Conservation (phyloP, 2,888 invertebrate genomes). For the Cabera pusaria region DNA sequence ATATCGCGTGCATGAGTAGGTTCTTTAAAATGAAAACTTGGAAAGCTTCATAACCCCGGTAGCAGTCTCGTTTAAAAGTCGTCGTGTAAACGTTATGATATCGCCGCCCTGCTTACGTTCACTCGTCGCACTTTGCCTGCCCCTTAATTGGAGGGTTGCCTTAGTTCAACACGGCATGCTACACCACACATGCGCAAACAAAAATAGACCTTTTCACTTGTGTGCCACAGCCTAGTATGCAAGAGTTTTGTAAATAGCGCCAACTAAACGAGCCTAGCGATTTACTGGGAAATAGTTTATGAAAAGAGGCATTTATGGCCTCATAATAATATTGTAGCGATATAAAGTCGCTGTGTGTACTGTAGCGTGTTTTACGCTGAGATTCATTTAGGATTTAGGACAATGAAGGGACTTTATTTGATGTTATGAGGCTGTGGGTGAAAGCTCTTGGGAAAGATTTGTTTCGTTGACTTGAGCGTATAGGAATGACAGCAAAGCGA, state of each 20-base stretch:
- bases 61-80: conserved; percentile 66
- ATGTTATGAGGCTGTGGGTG: conserved; percentile 2
- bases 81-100: conserved; percentile 72
- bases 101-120: conserved; percentile 71
- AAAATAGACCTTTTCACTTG: conserved; percentile 53
- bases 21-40: conserved; percentile 44
- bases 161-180: conserved; percentile 64
- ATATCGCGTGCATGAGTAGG: conserved; percentile 33
- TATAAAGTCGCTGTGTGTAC: conserved; percentile 21
- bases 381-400: conserved; percentile 11
- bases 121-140: conserved; percentile 71
- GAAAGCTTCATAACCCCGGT: conserved; percentile 54
- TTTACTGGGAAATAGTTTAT: conserved; percentile 62
- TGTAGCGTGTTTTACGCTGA: conserved; percentile 19
- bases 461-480: too few species aligned
- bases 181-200: conserved; percentile 61
- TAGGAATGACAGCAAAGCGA: too few species aligned
- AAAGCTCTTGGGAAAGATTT: too few species aligned
- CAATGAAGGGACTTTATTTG: conserved; percentile 8
- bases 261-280: conserved; percentile 60
- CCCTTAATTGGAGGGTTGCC: conserved; percentile 74
- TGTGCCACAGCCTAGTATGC: conserved; percentile 50
- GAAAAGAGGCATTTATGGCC: conserved; percentile 51
- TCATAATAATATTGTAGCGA: conserved; percentile 32
- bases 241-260: conserved; percentile 45